Evolutionary conservation across 2,797 vertebrate genomes (phyloP).

Genomic region (Rhynchotus rufescens): DNA sequence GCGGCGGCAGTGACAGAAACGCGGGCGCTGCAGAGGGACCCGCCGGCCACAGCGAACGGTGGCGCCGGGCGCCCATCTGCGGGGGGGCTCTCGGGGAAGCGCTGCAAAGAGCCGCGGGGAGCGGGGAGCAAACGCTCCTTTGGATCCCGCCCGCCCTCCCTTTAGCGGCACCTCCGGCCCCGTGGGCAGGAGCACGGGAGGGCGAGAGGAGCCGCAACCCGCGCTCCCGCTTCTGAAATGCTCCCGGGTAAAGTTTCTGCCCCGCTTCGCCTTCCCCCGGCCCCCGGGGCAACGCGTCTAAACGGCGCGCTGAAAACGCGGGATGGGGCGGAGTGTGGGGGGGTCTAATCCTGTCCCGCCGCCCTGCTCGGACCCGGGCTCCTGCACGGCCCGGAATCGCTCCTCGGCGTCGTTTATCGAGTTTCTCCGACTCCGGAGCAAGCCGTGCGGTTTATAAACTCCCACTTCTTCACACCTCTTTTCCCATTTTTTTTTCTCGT

Average conservation of each 20-base stretch:
- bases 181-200: too few relatives aligned
- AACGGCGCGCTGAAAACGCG: not conserved
- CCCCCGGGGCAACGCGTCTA: not conserved
- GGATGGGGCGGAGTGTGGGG: too few relatives aligned
- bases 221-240: rapidly evolving
- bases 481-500: rapidly evolving
- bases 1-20: not conserved
- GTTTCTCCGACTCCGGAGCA: not conserved
- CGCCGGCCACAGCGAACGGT: too few relatives aligned
- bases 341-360: not conserved
- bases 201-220: not conserved
- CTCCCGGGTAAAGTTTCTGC: not conserved
- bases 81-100: too few relatives aligned
- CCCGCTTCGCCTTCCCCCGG: too few relatives aligned
- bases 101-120: not conserved
- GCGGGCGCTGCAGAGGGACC: not conserved
- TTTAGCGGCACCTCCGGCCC: not conserved
- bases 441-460: not conserved
- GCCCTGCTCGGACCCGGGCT: not conserved
- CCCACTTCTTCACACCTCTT: not conserved
- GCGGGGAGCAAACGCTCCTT: not conserved
- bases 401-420: not conserved
- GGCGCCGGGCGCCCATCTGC: too few relatives aligned
- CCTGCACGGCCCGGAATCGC: not conserved
- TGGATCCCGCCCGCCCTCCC: not conserved